Base-by-base conservation (phyloP, 1,140 invertebrate genomes). In the Potamilus streckersoni region DNA sequence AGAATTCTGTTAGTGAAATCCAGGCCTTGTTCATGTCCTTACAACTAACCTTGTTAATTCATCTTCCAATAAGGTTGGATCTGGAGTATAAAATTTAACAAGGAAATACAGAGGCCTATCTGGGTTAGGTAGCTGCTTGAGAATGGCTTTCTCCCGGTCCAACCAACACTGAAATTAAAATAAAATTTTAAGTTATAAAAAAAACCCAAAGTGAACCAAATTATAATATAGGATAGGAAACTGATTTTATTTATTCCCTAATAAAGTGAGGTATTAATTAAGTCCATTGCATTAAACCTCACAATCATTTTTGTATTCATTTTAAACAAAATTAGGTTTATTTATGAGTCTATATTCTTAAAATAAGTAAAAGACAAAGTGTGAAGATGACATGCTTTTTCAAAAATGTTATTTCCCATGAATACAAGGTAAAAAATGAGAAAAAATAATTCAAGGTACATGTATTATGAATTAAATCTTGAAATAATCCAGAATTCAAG, bases 71-170 rank as follows among this genome's bases (percentile, higher is more conserved):
- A 98, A 95, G 49, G 95, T 94, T 17, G 98, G 98, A 92, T 99
- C 98, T 14, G 98, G 97, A 2, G 97, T 98, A 92, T 99, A 99
- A 92, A 99, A 99, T 92, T 99, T 99, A 69, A 99, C 97, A 79
- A 89, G 88, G 87, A 92, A 92, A 62, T 88, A 87, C 55, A 90
- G 81, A 11, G 83, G 84, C 19, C 80, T 81, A 69, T 91, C 86
- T 31, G 85, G 79, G 14, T 96, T 92, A n/a, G 96, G 95, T 61
- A 99, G 93, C 92, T 99, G 98, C 76, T 97, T 93, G 80, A 96
- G 94, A 87, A 99, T 93, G 73, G 96, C 94, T 90, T 99, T 99
- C 88, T 99, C 97, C 81, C 97, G 92, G 92, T 99, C 98, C 85
- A 99, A 90, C 98, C 98, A 99, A 91, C 97, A 98, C 96, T 93